Percentiles rank a stretch among this genome's conserved stretches.
Evolutionary conservation across 1,140 invertebrate species (phyloP).

Genomic region (Euglossa dilemma): DNA sequence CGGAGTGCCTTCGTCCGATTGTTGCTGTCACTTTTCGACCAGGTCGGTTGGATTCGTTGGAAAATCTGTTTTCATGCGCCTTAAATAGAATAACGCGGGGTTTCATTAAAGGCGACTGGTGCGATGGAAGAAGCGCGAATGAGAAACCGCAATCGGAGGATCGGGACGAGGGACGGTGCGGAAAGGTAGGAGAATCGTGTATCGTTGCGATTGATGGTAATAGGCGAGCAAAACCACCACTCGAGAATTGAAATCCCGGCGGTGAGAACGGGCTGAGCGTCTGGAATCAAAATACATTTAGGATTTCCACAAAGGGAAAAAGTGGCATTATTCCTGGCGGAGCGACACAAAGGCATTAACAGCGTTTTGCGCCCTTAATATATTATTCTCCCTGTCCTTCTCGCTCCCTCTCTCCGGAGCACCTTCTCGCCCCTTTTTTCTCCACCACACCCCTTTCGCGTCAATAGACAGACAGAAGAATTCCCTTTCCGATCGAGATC

Average conservation of each 20-base stretch:
- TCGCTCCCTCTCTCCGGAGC: constrained; percentile 37
- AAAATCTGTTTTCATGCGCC: too few species aligned
- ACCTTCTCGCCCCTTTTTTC: constrained; percentile 61
- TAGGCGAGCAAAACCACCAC: constrained; percentile 10
- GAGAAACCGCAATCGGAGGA: background rate
- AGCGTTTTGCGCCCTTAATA: constrained; percentile 80
- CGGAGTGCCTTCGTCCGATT: background rate
- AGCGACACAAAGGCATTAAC: constrained; percentile 77
- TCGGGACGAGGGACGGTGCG: background rate
- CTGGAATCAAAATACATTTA: constrained; percentile 70
- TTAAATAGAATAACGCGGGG: too few species aligned
- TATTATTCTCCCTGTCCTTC: constrained; percentile 76
- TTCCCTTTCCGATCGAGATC: constrained; percentile 61
- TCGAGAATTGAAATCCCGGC: constrained; percentile 26
- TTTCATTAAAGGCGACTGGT: too few species aligned
- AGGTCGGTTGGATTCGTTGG: too few species aligned
- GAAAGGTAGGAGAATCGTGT: background rate
- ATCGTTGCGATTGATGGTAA: constrained; percentile 1
- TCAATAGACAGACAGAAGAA: constrained; percentile 74
- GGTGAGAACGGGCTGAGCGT: constrained; percentile 18
- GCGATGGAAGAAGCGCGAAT: background rate
- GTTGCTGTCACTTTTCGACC: background rate
- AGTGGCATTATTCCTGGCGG: constrained; percentile 68
- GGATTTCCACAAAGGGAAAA: constrained; percentile 75
- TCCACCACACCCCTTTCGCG: constrained; percentile 66